Conservation (phyloP, 2,797 vertebrate genomes). For the Zenarchopterus dispar region DNA sequence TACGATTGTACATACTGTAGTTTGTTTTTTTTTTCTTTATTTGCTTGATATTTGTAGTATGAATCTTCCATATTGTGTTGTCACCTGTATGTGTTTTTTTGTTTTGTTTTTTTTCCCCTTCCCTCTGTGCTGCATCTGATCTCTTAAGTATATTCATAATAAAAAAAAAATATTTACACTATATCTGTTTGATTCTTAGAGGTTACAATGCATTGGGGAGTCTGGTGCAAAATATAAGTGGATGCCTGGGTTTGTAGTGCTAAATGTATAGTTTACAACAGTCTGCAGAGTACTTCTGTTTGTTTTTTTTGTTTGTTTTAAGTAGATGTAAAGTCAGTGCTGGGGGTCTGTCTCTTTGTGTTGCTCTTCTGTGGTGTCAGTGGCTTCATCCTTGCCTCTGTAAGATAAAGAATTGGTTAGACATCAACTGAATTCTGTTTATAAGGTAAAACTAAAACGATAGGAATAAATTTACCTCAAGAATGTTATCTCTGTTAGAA, state of each 20-base stretch:
- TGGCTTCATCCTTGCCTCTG: slow-evolving; percentile 53
- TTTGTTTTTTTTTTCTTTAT: slow-evolving; percentile 54
- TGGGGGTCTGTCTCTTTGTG: too few species aligned
- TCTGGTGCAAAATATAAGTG: too few species aligned
- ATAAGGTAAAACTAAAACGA: neutral
- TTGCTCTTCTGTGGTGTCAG: slow-evolving; percentile 37
- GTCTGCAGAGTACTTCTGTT: too few species aligned
- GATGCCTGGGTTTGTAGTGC: too few species aligned
- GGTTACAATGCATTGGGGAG: too few species aligned
- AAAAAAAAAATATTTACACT: slow-evolving; percentile 74
- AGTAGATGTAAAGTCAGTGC: too few species aligned
- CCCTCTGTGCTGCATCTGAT: slow-evolving; percentile 55
- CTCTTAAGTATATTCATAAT: slow-evolving; percentile 75
- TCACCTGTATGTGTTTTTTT: slow-evolving; percentile 40
- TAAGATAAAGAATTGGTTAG: slow-evolving; percentile 15
- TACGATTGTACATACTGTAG: slow-evolving; percentile 73
- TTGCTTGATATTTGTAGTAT: slow-evolving; percentile 53
- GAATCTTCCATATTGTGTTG: slow-evolving; percentile 45
- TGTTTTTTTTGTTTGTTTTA: too few species aligned
- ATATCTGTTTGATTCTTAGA: slow-evolving; percentile 11
- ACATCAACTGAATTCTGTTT: neutral
- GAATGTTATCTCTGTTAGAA: slow-evolving; percentile 83
- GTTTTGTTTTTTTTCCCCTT: slow-evolving; percentile 20
- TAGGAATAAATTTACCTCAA: slow-evolving; percentile 81
- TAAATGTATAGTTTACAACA: too few species aligned